A percentile compares a stretch with the other conserved stretches of the same genome.
phyloP scores from a whole-genome alignment of 2,888 invertebrate species.

The Lochmaea crataegi region DNA sequence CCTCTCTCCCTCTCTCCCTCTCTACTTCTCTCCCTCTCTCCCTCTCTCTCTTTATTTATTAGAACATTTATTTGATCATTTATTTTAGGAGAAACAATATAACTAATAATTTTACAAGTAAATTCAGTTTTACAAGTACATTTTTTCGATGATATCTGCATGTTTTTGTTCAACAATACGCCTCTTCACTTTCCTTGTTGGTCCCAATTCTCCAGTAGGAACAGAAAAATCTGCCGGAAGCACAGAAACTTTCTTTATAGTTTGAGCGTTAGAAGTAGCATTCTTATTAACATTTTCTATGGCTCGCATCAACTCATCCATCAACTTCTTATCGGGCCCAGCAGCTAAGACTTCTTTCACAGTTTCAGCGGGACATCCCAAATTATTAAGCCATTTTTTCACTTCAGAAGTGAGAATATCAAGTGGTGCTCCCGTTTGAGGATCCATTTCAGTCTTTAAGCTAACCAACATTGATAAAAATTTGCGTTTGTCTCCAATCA shows the following conservation, averaged over 20 bases:
- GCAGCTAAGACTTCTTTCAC: constrained; percentile 77
- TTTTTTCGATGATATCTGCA: constrained; percentile 79
- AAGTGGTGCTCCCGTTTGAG: constrained; percentile 77
- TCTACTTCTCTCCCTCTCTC: too few relatives aligned
- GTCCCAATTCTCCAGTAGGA: constrained; percentile 88
- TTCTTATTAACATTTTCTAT: constrained; percentile 81
- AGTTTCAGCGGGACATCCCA: constrained; percentile 78
- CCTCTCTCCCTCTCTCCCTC: too few relatives aligned
- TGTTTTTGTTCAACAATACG: constrained; percentile 83
- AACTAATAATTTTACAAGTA: constrained; percentile 27
- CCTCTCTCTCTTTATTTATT: too few relatives aligned
- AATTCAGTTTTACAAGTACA: too few relatives aligned
- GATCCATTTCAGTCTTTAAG: constrained; percentile 84
- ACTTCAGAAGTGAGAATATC: constrained; percentile 76
- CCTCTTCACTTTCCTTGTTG: constrained; percentile 88
- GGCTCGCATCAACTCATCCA: constrained; percentile 82
- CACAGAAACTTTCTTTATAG: constrained; percentile 87
- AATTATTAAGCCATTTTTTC: constrained; percentile 76
- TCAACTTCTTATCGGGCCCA: constrained; percentile 70
- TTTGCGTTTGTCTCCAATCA: constrained; percentile 89
- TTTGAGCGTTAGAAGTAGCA: constrained; percentile 88
- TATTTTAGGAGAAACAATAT: constrained; percentile 5
- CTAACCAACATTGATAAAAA: constrained; percentile 87
- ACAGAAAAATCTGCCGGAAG: constrained; percentile 89
- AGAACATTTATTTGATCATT: too few relatives aligned